A percentile compares a stretch with the other conserved stretches of the same genome.
phyloP scores from a whole-genome alignment of 2,113 vertebrate species.

The Polypterus senegalus region DNA sequence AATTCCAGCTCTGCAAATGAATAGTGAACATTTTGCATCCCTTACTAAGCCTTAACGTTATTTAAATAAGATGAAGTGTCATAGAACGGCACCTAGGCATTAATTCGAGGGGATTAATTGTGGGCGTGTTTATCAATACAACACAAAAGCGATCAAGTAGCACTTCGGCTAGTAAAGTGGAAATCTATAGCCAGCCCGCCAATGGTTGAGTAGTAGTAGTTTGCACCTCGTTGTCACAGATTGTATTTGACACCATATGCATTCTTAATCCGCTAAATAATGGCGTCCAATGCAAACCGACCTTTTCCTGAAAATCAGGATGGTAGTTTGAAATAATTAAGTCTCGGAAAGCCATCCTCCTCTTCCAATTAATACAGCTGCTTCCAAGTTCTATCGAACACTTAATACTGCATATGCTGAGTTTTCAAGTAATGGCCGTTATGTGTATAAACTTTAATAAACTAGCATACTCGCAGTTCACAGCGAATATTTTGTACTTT shows the following conservation, averaged over 20 bases:
- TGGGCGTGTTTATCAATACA: slow-evolving; percentile 46
- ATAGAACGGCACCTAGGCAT: slow-evolving; percentile 41
- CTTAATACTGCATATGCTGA: not conserved
- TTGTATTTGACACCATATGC: slow-evolving; percentile 8
- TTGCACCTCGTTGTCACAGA: slow-evolving; percentile 16
- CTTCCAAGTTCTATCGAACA: not conserved
- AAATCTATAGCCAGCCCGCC: not conserved
- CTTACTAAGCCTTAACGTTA: slow-evolving; percentile 12
- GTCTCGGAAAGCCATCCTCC: not conserved
- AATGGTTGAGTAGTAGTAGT: slow-evolving; percentile 5
- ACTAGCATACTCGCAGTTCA: no score
- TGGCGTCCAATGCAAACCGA: slow-evolving; percentile 6
- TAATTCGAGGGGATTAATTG: slow-evolving; percentile 61
- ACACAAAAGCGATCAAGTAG: slow-evolving; percentile 35
- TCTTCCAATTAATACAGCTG: not conserved
- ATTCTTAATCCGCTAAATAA: slow-evolving; percentile 12
- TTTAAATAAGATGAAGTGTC: slow-evolving; percentile 59
- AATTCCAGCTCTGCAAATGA: no score
- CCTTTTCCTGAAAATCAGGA: slow-evolving; percentile 1
- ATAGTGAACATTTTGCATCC: no score
- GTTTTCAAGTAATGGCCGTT: no score
- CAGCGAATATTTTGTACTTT: no score
- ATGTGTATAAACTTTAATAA: no score
- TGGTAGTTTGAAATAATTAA: slow-evolving; percentile 11
- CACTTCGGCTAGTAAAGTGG: slow-evolving; percentile 10